Conservation (phyloP, 2,113 vertebrate species). For the Chunga burmeisteri region DNA sequence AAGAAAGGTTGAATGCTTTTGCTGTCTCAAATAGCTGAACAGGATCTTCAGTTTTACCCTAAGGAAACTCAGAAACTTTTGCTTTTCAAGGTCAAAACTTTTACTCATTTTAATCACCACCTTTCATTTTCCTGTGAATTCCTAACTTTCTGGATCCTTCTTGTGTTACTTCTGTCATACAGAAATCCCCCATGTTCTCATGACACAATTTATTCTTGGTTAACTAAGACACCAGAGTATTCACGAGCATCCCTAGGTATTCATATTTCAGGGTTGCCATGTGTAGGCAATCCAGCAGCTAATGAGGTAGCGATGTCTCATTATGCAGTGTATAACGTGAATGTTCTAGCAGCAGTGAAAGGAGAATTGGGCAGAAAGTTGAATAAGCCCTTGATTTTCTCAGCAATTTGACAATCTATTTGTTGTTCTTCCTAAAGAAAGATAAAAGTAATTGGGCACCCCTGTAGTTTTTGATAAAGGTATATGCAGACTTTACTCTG, state of each 20-base stretch:
- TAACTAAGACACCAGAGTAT: neutral
- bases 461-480: neutral
- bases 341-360: neutral
- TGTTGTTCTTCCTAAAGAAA: neutral
- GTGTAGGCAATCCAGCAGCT: neutral
- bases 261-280: neutral
- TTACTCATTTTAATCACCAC: neutral
- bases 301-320: neutral
- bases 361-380: neutral
- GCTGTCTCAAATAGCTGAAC: neutral
- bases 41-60: neutral
- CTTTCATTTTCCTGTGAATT: neutral
- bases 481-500: neutral
- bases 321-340: neutral
- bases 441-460: neutral
- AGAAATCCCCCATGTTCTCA: neutral
- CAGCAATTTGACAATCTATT: neutral
- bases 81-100: neutral
- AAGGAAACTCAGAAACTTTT: neutral
- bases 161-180: neutral
- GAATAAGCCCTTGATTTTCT: neutral
- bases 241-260: neutral
- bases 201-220: neutral
- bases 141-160: neutral
- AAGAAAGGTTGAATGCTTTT: neutral